Evolutionary conservation across 1,140 invertebrate species (phyloP).

Genomic region (Brachionus calyciflorus): DNA sequence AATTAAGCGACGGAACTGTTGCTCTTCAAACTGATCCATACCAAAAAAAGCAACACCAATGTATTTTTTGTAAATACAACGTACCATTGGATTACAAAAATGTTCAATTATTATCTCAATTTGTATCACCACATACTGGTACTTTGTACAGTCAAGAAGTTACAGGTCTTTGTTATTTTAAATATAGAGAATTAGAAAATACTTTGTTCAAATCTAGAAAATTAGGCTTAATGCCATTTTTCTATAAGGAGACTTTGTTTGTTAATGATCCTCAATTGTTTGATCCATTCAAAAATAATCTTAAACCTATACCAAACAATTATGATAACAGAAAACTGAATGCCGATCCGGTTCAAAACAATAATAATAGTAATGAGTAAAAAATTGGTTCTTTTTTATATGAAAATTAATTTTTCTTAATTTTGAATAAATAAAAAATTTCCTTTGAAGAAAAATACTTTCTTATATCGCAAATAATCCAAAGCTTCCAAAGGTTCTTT

Average conservation of each 20-base stretch:
- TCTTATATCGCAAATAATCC: no score
- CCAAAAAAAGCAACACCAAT: conserved; percentile 14
- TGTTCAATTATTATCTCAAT: conserved; percentile 27
- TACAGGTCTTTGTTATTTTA: conserved; percentile 35
- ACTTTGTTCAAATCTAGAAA: conserved; percentile 14
- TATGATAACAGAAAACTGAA: conserved; percentile 37
- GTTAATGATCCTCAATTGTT: conserved; percentile 43
- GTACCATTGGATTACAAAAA: conserved; percentile 45
- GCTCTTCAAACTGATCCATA: conserved; percentile 9
- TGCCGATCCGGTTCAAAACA: neutral
- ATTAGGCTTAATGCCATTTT: conserved; percentile 37
- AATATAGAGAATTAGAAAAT: conserved; percentile 42
- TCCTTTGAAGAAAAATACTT: no score
- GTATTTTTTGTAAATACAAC: conserved; percentile 44
- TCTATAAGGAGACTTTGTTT: conserved; percentile 29
- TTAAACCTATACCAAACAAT: conserved; percentile 9
- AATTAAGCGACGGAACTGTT: neutral
- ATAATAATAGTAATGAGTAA: no score
- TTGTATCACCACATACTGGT: conserved; percentile 47
- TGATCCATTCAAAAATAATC: conserved; percentile 46
- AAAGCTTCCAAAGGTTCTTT: no score
- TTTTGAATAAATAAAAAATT: no score
- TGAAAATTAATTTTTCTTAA: no score
- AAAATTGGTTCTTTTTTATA: no score
- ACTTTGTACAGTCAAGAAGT: conserved; percentile 37